Percentiles rank a stretch among this genome's conserved stretches.
These are phyloP conservation scores for Euzetes globulus DNA, from an alignment of 2,888 invertebrate genomes.

Conservation along the genomic window DNA sequence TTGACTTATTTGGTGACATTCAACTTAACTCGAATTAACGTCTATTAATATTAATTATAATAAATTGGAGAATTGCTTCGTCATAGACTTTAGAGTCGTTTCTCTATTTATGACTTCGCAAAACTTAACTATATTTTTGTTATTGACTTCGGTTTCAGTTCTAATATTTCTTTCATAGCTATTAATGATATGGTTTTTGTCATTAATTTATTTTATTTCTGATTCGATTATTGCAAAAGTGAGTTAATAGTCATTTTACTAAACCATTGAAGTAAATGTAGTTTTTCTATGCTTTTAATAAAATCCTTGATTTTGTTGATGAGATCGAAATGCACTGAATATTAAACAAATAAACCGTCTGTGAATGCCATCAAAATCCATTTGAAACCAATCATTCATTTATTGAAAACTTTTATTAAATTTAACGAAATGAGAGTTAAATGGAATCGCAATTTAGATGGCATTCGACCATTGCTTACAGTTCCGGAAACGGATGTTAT, in stretches of 20 bases:
- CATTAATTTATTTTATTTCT: conserved; percentile 4
- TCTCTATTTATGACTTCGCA: conserved; percentile 8
- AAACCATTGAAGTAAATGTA: background rate
- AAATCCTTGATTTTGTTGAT: conserved; percentile 26
- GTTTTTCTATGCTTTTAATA: background rate
- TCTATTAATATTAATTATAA: background rate
- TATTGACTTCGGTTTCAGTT: background rate
- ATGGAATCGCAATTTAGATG: conserved; percentile 31
- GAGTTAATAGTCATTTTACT: background rate
- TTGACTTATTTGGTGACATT: conserved; percentile 6
- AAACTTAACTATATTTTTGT: background rate
- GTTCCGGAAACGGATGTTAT: conserved; percentile 15
- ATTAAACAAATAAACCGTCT: background rate
- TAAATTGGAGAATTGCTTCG: conserved; percentile 17
- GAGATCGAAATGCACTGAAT: background rate
- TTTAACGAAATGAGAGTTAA: conserved; percentile 18
- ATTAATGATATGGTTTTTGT: background rate
- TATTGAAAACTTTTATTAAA: background rate
- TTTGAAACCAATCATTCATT: background rate
- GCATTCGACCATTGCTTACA: conserved; percentile 18
- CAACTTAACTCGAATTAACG: background rate
- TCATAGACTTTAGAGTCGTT: background rate
- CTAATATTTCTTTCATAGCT: conserved; percentile 1
- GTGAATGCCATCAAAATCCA: background rate
- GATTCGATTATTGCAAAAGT: background rate